Base-by-base conservation (phyloP, 92 coral and sea anemone genomes). In the Palythoa heliodiscus region DNA sequence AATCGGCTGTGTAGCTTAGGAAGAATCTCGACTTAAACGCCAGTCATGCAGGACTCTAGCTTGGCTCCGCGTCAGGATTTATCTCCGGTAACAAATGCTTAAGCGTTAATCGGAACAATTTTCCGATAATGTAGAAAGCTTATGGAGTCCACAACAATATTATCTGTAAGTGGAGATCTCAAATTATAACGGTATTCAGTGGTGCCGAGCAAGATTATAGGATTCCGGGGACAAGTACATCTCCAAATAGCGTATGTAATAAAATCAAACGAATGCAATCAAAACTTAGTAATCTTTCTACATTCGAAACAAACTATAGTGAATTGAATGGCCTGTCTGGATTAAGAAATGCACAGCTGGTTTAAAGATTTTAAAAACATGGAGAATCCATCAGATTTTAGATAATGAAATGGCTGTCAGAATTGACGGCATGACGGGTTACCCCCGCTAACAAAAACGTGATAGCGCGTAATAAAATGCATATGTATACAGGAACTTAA, bases 41-140 rank as follows among this genome's bases (percentile, higher is more conserved):
- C 60, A 13, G 84, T 22, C 55, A n/a, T n/a, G n/a, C n/a, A 52
- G 84, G 22, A 22, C 23, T 54, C 52, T 15, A 43, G 50, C 50
- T 8, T 80, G 75, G 13, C 47, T 67, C 35, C 35, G 35, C 60
- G 72, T 35, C 52, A 50, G 40, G 57, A 24, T 80, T 68, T 80
- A 47, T 64, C 72, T 66, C 72, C 47, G 39, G 19, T 12, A 14
- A 78, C 83, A 20, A 39, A 78, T 39, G 53, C 15, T 24, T 66
- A 13, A 19, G 74, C 22, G 84, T 43, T 80, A 37, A 80, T 80
- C 84, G 25, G 73, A 22, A 50, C 84, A 67, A 67, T 80, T 80
- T 38, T 80, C 84, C n/a, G 84, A 80, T 80, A 80, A 80, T 80
- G 74, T 29, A 66, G 73, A 80, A 66, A 80, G 84, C 84, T 47